Evolutionary conservation across 2,888 invertebrate genomes (phyloP), one percentile per base, ranked within the genome.

Genomic region (Eumerus sabulonum): DNA sequence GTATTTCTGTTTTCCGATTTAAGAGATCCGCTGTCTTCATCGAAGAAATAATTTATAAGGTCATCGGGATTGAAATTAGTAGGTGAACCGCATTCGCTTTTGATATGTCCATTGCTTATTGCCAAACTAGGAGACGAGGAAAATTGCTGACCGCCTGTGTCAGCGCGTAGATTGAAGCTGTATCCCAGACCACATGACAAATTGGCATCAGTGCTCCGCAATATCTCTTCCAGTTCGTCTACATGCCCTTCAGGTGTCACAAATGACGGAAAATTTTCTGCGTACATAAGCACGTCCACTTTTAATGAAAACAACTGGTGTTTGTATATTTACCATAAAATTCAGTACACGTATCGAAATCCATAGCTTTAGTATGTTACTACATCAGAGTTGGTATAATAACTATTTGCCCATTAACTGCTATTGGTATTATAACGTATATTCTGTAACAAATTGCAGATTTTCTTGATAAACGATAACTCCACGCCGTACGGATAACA

Each of bases 161-260:
- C 76, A 54, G 77, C 73, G 9, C 83, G 62, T n/a, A 48, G 11
- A 5, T 76, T 63, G 68, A 72, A 57, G 17, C 35, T 50, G 16
- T 67, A 70, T 5, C 53, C 59, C 5, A 50, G 44, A 44, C 76
- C 57, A n/a, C 44, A 82, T 36, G 50, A 54, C 27, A 86, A 82
- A 14, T 85, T 83, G 0, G 85, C 84, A 57, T 85, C 85, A 9
- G 86, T 85, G 13, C 85, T 84, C 42, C 85, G 84, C 57, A 87
- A 82, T 57, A 86, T 86, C 38, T 87, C 87, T 35, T 87, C 86
- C 56, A 86, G 83, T 73, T 85, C 85, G 77, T 85, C 84, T 1
- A 86, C 82, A 42, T 84, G 83, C 62, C 85, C 86, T 45, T 85
- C 85, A 38, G 82, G 84, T 0, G 85, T 82, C 47, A 84, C 82